These are phyloP conservation scores for Cantharis lateralis DNA, from an alignment of 2,888 invertebrate species.

Conservation along the genomic window DNA sequence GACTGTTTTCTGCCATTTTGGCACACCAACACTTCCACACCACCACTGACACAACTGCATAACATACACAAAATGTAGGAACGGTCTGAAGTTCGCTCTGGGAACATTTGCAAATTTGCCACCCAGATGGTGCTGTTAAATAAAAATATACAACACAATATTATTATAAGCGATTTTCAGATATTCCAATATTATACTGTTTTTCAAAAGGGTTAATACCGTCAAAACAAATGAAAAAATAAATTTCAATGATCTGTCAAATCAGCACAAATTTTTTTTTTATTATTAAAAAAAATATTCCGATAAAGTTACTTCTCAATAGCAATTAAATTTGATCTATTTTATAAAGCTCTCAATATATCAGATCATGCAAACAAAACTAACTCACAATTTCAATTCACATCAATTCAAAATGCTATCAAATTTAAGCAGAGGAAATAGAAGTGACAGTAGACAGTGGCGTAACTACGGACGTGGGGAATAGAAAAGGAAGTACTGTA, in stretches of 20 bases:
- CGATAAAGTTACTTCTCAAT: background rate
- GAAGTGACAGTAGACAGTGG: background rate
- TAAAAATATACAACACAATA: background rate
- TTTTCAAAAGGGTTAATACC: background rate
- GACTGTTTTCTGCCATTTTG: slow-evolving; percentile 58
- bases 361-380: background rate
- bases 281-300: background rate
- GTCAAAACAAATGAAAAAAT: background rate
- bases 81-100: slow-evolving; percentile 18
- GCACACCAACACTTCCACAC: slow-evolving; percentile 49
- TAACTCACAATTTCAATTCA: background rate
- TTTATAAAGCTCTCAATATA: background rate
- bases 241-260: background rate
- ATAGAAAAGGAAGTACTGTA: too few relatives aligned
- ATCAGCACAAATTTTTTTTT: background rate
- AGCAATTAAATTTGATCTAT: background rate
- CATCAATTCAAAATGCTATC: background rate
- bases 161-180: background rate
- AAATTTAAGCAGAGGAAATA: background rate
- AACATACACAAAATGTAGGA: slow-evolving; percentile 35
- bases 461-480: background rate
- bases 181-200: background rate
- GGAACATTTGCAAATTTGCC: background rate
- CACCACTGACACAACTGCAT: slow-evolving; percentile 47
- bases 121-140: background rate